Evolutionary conservation across 2,888 invertebrate species (phyloP).

Genomic region (Neoitamus cyanurus): DNA sequence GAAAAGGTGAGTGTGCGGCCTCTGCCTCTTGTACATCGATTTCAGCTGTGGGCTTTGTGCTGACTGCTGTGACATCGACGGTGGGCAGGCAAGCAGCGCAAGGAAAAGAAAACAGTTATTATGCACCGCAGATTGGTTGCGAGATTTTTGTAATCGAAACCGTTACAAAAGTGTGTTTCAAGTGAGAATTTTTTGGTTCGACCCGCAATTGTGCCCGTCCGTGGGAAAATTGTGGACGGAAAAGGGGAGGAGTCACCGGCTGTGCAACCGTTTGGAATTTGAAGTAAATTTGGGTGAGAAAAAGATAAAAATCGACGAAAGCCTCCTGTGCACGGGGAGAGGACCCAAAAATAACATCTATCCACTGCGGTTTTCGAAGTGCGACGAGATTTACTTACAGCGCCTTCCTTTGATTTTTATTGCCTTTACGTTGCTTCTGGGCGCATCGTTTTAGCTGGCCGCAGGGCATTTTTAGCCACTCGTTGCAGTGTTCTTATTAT

Average conservation of each 20-base stretch:
- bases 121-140: background rate
- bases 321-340: background rate
- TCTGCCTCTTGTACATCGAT: background rate
- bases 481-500: background rate
- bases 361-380: constrained; percentile 9
- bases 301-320: background rate
- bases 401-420: background rate
- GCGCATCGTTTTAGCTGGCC: background rate
- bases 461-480: constrained; percentile 8
- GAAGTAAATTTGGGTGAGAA: background rate
- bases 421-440: background rate
- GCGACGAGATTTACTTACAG: background rate
- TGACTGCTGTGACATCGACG: background rate
- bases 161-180: constrained; percentile 20
- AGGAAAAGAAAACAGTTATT: constrained; percentile 3
- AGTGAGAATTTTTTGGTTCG: background rate
- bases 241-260: background rate
- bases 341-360: constrained; percentile 33
- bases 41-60: constrained; percentile 27
- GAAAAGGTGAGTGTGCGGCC: constrained; percentile 27
- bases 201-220: background rate
- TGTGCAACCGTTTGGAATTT: background rate
- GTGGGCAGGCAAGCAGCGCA: background rate
- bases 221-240: background rate
- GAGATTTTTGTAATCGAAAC: background rate